Base-by-base conservation (phyloP, 2,888 invertebrate species). In the Leptinotarsa haldemani region DNA sequence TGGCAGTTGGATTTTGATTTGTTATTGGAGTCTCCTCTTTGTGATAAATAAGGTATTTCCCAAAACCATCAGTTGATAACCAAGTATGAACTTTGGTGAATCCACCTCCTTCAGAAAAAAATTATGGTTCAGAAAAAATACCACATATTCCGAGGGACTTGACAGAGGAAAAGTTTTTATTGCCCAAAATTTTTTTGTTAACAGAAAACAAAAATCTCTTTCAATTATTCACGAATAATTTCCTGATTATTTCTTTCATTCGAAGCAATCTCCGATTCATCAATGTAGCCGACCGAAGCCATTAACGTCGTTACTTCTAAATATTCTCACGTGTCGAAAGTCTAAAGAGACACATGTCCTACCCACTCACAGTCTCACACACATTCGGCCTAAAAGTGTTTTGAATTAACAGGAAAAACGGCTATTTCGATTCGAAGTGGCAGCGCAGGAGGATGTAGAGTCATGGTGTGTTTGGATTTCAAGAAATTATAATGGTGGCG, bases 381-480 rank as follows among this genome's bases (percentile, higher is more conserved):
- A 65, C 48, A 20, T 48, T 18, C 40, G 30, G 40, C 52, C 79
- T 82, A 79, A 83, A 81, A 83, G 79, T 82, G 83, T 83, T 85
- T 84, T 83, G 84, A 85, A 85, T 85, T 85, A 84, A 83, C 81
- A 83, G 83, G 85, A 85, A 84, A 84, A 84, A 85, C 82, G 83
- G 81, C 75, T 79, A 79, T 80, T 82, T 81, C 79, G 79, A 83
- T 83, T 80, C 81, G 80, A 81, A 78, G 78, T 81, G 83, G 80
- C 84, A 80, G 79, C 74, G 72, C 74, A 69, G 76, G 80, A 84
- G 84, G 84, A 84, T 83, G 82, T 81, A 81, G 80, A 83, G 84
- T 84, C 83, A 84, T 80, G 83, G 81, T 79, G 80, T 81, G 83
- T 84, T 84, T 84, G 82, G 78, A 79, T 78, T 81, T 79, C 81